Conservation (phyloP, 2,888 invertebrate species). For the Trichogramma dendrolimi region DNA sequence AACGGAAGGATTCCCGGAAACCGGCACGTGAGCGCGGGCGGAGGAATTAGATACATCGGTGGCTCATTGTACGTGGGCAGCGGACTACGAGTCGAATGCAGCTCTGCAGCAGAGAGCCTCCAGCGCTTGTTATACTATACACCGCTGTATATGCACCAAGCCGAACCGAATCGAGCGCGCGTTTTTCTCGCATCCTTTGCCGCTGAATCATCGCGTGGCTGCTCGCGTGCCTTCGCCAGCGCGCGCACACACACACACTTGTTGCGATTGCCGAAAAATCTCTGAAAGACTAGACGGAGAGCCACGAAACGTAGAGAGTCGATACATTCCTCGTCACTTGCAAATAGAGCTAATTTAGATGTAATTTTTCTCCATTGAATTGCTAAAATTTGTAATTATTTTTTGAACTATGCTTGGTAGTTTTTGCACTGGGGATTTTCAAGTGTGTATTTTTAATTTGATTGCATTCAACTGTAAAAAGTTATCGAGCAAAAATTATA, state of each 20-base stretch:
- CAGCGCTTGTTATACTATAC: too few species aligned
- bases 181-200: constrained; percentile 19
- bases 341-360: too few species aligned
- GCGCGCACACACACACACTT: not conserved
- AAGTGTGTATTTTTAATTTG: too few species aligned
- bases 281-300: not conserved
- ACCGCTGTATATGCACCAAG: not conserved
- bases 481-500: constrained; percentile 1
- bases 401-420: too few species aligned
- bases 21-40: not conserved
- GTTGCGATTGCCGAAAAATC: not conserved
- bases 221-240: not conserved
- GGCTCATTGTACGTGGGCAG: not conserved
- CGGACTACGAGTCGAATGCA: constrained; percentile 1
- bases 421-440: too few species aligned
- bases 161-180: not conserved
- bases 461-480: too few species aligned
- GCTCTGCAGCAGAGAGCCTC: not conserved
- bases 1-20: constrained; percentile 19
- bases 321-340: too few species aligned
- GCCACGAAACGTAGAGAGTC: too few species aligned
- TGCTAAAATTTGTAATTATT: too few species aligned
- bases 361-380: too few species aligned
- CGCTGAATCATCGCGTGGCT: constrained; percentile 20
- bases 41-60: constrained; percentile 11